Evolutionary conservation across 2,113 vertebrate genomes (phyloP), one percentile per base, ranked within the genome.

Genomic region (Pseudopodoces humilis): DNA sequence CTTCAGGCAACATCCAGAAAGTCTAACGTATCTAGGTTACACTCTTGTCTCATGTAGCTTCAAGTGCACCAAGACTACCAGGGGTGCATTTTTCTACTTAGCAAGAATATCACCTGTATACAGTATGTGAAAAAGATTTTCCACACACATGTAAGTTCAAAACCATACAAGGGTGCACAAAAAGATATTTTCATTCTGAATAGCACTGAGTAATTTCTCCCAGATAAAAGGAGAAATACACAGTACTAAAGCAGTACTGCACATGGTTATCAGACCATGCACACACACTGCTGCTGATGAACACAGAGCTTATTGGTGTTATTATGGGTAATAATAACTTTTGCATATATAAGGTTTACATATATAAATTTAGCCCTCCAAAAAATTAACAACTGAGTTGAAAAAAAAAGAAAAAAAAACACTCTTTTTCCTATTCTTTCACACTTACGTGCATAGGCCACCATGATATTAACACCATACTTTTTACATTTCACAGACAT

Each of bases 41-140:
- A 9, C 6, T 76, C 39, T 27, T 15, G 25, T 27, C 49, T 55
- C 0, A 0, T 0, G 2, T 6, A 85, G 50, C 31, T 47, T 49
- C 37, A 53, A 69, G 65, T 2, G 35, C 27, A 41, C 30, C 20
- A 27, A 46, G 31, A 50, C 22, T 53, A 22, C 15, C 12, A 70
- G 27, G 37, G 19, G 24, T 15, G 4, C 24, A 7, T 35, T 85
- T 63, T 14, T 28, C 19, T 20, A 49, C 24, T 62, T 19, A n/a
- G 15, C 15, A 58, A 63, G 21, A 81, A 10, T 6, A 56, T 12
- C 12, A 58, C 8, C n/a, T 2, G 0, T 7, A 50, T 6, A 12
- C 31, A 63, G 25, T 8, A 89, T 10, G 10, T 13, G 37, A 67
- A 58, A 41, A 33, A 31, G 3, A 44, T 30, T 78, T 93, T 78